Percentiles rank a stretch among this genome's conserved stretches.
These are phyloP conservation scores for Autographa pulchrina DNA, from an alignment of 2,888 invertebrate species.

Conservation along the genomic window DNA sequence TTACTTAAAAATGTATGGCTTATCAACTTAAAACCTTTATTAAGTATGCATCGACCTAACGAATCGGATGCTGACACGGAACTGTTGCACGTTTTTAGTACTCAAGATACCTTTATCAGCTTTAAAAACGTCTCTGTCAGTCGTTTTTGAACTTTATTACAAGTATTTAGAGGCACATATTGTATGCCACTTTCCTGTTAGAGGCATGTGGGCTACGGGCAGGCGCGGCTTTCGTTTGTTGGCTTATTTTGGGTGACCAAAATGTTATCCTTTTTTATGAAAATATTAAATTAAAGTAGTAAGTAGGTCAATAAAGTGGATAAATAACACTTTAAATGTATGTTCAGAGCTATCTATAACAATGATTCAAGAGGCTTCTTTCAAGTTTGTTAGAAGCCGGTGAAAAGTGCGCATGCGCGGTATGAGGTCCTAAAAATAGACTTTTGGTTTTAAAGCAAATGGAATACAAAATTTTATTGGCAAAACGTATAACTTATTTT, in stretches of 20 bases:
- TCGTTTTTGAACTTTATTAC: neutral
- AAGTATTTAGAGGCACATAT: neutral
- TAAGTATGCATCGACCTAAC: neutral
- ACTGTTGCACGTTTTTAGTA: neutral
- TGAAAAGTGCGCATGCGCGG: conserved; percentile 38
- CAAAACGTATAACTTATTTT: too few species aligned
- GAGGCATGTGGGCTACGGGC: neutral
- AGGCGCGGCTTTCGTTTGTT: neutral
- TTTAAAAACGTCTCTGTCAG: conserved; percentile 15
- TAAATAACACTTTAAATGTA: neutral
- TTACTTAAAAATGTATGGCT: too few species aligned
- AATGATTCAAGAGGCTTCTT: neutral
- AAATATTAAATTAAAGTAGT: neutral
- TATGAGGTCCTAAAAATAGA: neutral
- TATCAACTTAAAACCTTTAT: neutral
- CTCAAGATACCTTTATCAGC: neutral
- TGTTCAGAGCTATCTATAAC: neutral
- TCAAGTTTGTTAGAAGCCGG: conserved; percentile 21
- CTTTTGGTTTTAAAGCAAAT: neutral
- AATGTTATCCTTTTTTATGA: neutral
- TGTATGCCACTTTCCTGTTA: neutral
- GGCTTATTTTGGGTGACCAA: neutral
- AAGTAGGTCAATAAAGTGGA: neutral
- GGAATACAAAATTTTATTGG: neutral
- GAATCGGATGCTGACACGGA: neutral